Evolutionary conservation across 2,797 vertebrate species (phyloP), one percentile per base, ranked within the genome.

Genomic region (Phalloptychus januarius): DNA sequence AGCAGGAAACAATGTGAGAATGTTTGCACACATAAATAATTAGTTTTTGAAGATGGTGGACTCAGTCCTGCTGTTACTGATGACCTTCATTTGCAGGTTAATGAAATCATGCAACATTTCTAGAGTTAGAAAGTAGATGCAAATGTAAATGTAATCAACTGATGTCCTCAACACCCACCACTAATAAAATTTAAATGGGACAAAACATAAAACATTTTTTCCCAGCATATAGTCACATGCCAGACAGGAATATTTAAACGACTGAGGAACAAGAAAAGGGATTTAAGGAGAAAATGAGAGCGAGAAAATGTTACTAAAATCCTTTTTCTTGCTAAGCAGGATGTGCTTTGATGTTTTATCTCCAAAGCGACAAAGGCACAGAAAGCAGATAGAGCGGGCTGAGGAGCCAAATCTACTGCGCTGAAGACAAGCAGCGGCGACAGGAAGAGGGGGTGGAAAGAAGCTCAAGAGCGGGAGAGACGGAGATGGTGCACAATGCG

Each of bases 261-360:
- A 89, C 87, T 80, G 83, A 91, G 85, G 85, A 84, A 82, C 74
- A 77, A 87, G 79, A 85, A 84, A 87, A 81, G 86, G 86, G 87
- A 88, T 83, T 90, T 88, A 83, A 89, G 84, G 83, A 88, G 82
- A 86, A 89, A 91, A 90, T 85, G 80, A 89, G 92, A 90, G 88
- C 72, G 76, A 89, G 81, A 80, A 76, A 91, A 85, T 84, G 88
- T 90, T 90, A 86, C 88, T 86, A 78, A 92, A 92, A 91, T 92
- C 92, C 89, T 48, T 82, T 88, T 87, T 86, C 80, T 88, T 89
- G 90, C 83, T 78, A 79, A 91, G 91, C 89, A 88, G 89, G 88
- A 93, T 90, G 86, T 81, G 88, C 92, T 94, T 94, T 94, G 92
- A 94, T 94, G 94, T 94, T 94, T 94, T 94, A 94, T 94, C 94